Evolutionary conservation across 2,113 vertebrate species (phyloP).

Genomic region (human): GRCh38 chr12:131763001-131763500

Average conservation of each 20-base stretch:
- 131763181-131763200: no score
- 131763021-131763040: background rate
- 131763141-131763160: background rate
- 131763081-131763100: fast-evolving
- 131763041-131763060: no score
- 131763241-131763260: no score
- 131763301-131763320: background rate
- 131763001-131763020: background rate
- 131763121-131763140: fast-evolving
- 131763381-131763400: background rate
- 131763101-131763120: no score
- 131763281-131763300: background rate
- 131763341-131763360: background rate
- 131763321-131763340: background rate
- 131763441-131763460: background rate
- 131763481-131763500: background rate
- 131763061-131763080: background rate
- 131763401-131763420: background rate
- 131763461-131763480: background rate
- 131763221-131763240: background rate
- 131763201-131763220: background rate
- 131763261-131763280: background rate
- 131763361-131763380: background rate
- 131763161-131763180: fast-evolving
- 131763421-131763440: background rate